A percentile compares a stretch with the other conserved stretches of the same genome.
phyloP scores from a whole-genome alignment of 2,888 invertebrate species.

The Cantharis lateralis region DNA sequence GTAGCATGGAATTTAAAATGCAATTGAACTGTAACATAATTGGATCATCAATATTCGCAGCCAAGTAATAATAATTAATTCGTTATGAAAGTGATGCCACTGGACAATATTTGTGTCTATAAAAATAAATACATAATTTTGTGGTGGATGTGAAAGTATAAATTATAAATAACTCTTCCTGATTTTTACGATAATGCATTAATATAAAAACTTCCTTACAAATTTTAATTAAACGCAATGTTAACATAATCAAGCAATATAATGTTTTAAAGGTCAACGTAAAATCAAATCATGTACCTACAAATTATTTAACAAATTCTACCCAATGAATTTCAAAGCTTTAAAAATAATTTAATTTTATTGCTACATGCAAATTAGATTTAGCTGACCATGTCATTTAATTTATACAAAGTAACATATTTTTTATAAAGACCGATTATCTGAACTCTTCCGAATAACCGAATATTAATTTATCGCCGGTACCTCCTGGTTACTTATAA shows the following conservation, averaged over 20 bases:
- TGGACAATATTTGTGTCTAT: background rate
- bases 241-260: background rate
- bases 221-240: background rate
- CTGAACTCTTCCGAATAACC: background rate
- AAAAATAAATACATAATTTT: background rate
- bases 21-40: no score
- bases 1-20: no score
- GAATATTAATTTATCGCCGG: background rate
- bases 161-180: background rate
- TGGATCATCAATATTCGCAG: no score
- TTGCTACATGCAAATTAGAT: background rate
- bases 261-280: background rate
- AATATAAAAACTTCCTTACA: background rate
- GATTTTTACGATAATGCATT: background rate
- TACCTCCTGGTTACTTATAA: background rate
- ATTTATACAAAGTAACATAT: background rate
- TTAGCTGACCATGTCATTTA: background rate
- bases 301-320: background rate
- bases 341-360: background rate
- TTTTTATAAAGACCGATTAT: background rate
- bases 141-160: background rate
- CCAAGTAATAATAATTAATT: no score
- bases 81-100: no score
- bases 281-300: background rate
- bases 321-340: background rate